phyloP scores from a whole-genome alignment of 2,797 vertebrate genomes.

The Lycodopsis pacificus region DNA sequence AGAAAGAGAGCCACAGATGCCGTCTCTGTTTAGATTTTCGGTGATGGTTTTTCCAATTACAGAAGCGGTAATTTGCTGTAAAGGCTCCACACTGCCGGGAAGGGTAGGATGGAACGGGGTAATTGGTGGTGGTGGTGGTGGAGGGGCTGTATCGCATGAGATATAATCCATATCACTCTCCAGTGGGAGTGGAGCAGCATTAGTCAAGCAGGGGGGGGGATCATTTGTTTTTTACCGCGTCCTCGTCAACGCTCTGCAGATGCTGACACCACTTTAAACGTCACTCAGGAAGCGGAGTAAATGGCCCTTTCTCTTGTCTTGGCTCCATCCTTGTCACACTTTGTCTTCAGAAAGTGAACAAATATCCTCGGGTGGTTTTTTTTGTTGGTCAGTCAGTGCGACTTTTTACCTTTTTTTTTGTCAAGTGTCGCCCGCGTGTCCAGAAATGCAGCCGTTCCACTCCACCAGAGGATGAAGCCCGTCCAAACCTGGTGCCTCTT shows the following conservation, averaged over 20 bases:
- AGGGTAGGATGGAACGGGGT: slow-evolving; percentile 52
- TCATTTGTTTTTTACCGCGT: slow-evolving; percentile 68
- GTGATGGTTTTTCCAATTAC: slow-evolving; percentile 77
- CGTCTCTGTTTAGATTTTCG: slow-evolving; percentile 67
- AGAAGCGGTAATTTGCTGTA: slow-evolving; percentile 79
- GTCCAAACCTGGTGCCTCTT: slow-evolving; percentile 68
- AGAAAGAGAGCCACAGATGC: slow-evolving; percentile 70
- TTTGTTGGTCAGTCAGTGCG: slow-evolving; percentile 34
- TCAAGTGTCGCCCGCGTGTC: slow-evolving; percentile 43
- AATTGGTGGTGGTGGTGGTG: slow-evolving; percentile 56
- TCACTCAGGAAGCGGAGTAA: slow-evolving; percentile 53
- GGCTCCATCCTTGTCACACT: slow-evolving; percentile 35
- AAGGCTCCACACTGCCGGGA: slow-evolving; percentile 67
- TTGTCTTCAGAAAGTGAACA: slow-evolving; percentile 45
- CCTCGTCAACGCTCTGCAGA: slow-evolving; percentile 52
- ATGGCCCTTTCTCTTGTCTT: slow-evolving; percentile 45
- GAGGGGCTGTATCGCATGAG: slow-evolving; percentile 50
- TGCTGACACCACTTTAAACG: slow-evolving; percentile 61
- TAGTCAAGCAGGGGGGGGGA: slow-evolving; percentile 61
- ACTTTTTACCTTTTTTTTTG: slow-evolving; percentile 47
- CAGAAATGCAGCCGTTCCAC: slow-evolving; percentile 57
- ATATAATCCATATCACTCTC: slow-evolving; percentile 67
- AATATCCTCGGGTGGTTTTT: slow-evolving; percentile 35
- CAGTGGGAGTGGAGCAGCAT: slow-evolving; percentile 61
- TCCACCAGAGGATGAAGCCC: slow-evolving; percentile 47